Conservation (phyloP, 2,888 invertebrate species). For the Quadriops clusia region DNA sequence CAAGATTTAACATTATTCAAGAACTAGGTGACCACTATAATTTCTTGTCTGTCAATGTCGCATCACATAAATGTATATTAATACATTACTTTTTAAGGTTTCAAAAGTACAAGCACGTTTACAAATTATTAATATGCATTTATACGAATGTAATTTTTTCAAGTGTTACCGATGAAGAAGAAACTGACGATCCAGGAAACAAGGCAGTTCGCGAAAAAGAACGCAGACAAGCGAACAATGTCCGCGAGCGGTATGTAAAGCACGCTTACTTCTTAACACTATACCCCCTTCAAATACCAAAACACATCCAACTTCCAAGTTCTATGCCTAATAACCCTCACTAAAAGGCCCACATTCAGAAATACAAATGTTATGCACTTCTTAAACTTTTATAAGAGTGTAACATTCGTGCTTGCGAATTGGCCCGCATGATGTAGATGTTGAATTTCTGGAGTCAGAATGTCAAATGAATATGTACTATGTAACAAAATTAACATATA, state of each 20-base stretch:
- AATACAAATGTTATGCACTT: slow-evolving; percentile 36
- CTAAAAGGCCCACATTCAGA: slow-evolving; percentile 41
- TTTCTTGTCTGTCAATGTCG: too few species aligned
- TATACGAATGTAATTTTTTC: slow-evolving; percentile 30
- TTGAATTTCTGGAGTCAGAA: too few species aligned
- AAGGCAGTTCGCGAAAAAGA: slow-evolving; percentile 92
- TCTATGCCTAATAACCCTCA: not conserved
- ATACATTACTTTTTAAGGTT: slow-evolving; percentile 4
- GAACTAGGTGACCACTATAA: too few species aligned
- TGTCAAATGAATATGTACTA: too few species aligned
- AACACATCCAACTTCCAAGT: slow-evolving; percentile 11
- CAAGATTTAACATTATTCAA: too few species aligned
- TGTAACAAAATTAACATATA: too few species aligned
- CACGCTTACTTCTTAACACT: slow-evolving; percentile 26
- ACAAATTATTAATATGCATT: slow-evolving; percentile 8
- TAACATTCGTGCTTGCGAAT: slow-evolving; percentile 36
- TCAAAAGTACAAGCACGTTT: slow-evolving; percentile 4
- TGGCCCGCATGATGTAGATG: slow-evolving; percentile 33
- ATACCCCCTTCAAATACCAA: slow-evolving; percentile 2
- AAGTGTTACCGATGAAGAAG: slow-evolving; percentile 70
- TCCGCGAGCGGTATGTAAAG: slow-evolving; percentile 80
- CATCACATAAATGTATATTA: too few species aligned
- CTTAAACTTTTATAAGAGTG: slow-evolving; percentile 19
- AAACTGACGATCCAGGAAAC: slow-evolving; percentile 71
- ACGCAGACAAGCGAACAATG: slow-evolving; percentile 94